These are phyloP conservation scores for Notiomystis cincta DNA, from an alignment of 2,113 vertebrate genomes.

Conservation along the genomic window DNA sequence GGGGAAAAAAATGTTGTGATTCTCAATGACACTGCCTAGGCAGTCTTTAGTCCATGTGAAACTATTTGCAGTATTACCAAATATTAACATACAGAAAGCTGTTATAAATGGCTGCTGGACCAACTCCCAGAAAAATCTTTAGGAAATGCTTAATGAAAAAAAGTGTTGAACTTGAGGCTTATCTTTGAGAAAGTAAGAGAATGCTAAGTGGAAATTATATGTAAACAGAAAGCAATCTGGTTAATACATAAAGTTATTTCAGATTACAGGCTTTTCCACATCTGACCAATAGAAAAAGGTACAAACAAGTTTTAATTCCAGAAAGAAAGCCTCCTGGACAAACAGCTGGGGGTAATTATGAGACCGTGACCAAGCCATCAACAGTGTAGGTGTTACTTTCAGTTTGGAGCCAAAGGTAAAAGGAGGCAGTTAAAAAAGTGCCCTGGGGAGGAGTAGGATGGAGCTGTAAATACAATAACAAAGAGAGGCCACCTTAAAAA, in stretches of 20 bases:
- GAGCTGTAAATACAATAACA: background rate
- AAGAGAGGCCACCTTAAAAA: background rate
- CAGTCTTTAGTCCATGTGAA: background rate
- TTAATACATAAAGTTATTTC: background rate
- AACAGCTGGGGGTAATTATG: background rate
- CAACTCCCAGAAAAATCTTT: background rate
- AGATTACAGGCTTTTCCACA: background rate
- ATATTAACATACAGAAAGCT: background rate
- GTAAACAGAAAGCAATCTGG: background rate
- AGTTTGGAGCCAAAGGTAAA: background rate
- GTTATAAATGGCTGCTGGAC: background rate
- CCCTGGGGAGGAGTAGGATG: background rate
- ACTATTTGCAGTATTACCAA: background rate
- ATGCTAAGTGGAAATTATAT: background rate
- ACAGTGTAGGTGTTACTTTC: conserved; percentile 1
- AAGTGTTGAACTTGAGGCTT: background rate
- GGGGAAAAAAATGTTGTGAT: background rate
- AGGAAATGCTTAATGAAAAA: background rate
- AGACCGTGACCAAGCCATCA: background rate
- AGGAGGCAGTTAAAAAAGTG: background rate
- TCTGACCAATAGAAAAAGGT: background rate
- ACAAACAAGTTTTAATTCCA: background rate
- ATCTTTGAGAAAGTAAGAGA: background rate
- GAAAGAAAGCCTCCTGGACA: background rate
- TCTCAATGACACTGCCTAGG: background rate